A percentile compares a stretch with the other conserved stretches of the same genome.
Evolutionary conservation across 2,797 vertebrate genomes (phyloP).

Genomic region (Aplochiton taeniatus): DNA sequence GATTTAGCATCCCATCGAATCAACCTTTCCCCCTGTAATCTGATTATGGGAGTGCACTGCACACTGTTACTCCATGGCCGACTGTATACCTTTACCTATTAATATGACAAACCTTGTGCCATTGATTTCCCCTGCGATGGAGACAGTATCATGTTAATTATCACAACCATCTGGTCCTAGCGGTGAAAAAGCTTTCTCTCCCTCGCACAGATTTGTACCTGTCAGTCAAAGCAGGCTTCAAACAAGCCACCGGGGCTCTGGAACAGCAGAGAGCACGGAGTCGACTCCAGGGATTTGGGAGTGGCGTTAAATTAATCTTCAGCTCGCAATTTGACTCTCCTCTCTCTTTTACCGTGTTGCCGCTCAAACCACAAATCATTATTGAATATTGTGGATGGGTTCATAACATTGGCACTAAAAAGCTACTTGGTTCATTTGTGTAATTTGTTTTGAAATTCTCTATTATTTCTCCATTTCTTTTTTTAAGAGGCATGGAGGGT

Average conservation of each 20-base stretch:
- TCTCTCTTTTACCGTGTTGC: conserved; percentile 59
- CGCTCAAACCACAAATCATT: conserved; percentile 64
- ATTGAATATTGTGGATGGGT: conserved; percentile 63
- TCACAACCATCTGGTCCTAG: conserved; percentile 83
- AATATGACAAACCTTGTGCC: conserved; percentile 79
- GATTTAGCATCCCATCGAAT: conserved; percentile 71
- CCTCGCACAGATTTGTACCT: conserved; percentile 80
- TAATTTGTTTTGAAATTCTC: not conserved
- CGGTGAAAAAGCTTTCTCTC: conserved; percentile 69
- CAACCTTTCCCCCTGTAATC: conserved; percentile 71
- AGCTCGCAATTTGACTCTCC: conserved; percentile 74
- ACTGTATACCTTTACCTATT: conserved; percentile 80
- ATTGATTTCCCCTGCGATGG: conserved; percentile 81
- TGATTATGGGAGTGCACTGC: conserved; percentile 68
- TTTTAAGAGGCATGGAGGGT: not conserved
- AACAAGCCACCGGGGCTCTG: conserved; percentile 72
- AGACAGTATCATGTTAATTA: conserved; percentile 86
- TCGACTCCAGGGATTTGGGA: conserved; percentile 76
- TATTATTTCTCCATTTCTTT: conserved; percentile 38
- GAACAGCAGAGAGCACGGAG: conserved; percentile 68
- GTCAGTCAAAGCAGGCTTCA: conserved; percentile 78
- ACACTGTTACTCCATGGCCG: conserved; percentile 64
- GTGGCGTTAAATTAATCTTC: conserved; percentile 80
- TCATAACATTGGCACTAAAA: conserved; percentile 50
- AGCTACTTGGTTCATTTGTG: conserved; percentile 30